Evolutionary conservation across 2,113 vertebrate species (phyloP).

Genomic region (Zosterops hypoxanthus): DNA sequence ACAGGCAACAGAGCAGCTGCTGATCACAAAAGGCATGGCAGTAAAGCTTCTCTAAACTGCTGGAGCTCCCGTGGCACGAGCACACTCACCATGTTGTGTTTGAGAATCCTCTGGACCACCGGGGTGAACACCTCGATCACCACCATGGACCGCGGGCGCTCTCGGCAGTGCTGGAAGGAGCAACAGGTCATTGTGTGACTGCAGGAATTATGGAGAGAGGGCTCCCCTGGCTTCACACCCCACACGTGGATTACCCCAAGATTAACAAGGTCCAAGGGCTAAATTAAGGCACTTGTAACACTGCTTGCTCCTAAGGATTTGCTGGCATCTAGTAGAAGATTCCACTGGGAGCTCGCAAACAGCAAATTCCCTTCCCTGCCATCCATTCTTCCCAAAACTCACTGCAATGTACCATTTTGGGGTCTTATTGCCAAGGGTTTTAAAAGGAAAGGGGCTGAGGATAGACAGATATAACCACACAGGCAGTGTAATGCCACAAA

Average conservation of each 20-base stretch:
- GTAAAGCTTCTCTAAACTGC: not conserved
- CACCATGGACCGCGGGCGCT: constrained; percentile 97
- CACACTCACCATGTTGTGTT: constrained; percentile 97
- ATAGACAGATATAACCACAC: not conserved
- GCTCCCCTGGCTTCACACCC: not conserved
- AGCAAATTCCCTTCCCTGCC: not conserved
- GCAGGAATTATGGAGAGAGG: not conserved
- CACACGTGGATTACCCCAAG: not conserved
- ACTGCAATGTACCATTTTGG: not conserved
- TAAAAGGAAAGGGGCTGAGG: not conserved
- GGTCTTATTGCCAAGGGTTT: not conserved
- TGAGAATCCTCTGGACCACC: constrained; percentile 98
- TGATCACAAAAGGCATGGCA: not conserved
- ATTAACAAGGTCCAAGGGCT: not conserved
- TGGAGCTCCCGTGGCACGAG: fast-evolving
- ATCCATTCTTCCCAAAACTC: not conserved
- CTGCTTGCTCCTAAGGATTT: not conserved
- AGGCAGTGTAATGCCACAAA: not conserved
- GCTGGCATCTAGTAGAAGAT: not conserved
- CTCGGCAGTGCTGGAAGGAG: constrained; percentile 90
- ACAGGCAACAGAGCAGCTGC: not conserved
- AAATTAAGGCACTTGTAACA: not conserved
- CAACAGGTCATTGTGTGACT: not conserved
- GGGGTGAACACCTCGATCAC: constrained; percentile 99
- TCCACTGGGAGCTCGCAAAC: not conserved